Conservation (phyloP, 1,140 invertebrate species). For the Lepidotrigona ventralis region DNA sequence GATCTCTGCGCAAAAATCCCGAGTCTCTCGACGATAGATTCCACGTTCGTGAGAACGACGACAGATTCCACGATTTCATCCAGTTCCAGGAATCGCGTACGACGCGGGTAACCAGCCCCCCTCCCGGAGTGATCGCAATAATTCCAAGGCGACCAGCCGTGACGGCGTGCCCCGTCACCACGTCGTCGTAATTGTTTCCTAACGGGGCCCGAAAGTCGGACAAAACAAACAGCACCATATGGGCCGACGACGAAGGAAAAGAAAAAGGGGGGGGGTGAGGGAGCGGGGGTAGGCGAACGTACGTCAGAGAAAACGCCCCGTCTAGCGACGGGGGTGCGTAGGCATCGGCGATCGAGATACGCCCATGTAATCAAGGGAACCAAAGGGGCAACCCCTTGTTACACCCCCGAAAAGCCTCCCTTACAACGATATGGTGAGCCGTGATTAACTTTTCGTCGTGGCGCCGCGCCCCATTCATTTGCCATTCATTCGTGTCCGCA, state of each 20-base stretch:
- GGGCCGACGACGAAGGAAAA: constrained; percentile 43
- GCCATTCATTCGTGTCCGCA: constrained; percentile 79
- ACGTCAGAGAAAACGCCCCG: constrained; percentile 37
- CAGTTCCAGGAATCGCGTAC: constrained; percentile 19
- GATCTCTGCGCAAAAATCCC: too few relatives aligned
- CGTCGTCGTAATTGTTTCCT: constrained; percentile 74
- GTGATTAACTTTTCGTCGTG: constrained; percentile 81
- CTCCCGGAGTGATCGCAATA: constrained; percentile 28
- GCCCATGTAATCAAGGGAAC: constrained; percentile 80
- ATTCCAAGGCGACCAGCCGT: constrained; percentile 60
- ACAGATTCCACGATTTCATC: background rate
- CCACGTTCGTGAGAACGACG: too few relatives aligned
- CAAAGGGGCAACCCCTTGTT: constrained; percentile 63
- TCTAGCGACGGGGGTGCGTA: constrained; percentile 49
- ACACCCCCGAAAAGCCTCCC: constrained; percentile 73
- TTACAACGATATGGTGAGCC: constrained; percentile 77
- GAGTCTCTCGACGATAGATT: too few relatives aligned
- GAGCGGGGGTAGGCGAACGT: background rate
- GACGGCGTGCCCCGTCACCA: constrained; percentile 48
- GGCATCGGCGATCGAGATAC: constrained; percentile 67
- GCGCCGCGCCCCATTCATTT: constrained; percentile 79
- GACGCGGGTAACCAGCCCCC: background rate
- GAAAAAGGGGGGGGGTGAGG: background rate
- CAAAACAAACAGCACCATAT: constrained; percentile 73
- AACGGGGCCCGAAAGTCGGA: constrained; percentile 60